Percentiles rank a stretch among this genome's conserved stretches.
Conservation (phyloP, 2,113 vertebrate genomes). For the mouse (Mus musculus) region DNA sequence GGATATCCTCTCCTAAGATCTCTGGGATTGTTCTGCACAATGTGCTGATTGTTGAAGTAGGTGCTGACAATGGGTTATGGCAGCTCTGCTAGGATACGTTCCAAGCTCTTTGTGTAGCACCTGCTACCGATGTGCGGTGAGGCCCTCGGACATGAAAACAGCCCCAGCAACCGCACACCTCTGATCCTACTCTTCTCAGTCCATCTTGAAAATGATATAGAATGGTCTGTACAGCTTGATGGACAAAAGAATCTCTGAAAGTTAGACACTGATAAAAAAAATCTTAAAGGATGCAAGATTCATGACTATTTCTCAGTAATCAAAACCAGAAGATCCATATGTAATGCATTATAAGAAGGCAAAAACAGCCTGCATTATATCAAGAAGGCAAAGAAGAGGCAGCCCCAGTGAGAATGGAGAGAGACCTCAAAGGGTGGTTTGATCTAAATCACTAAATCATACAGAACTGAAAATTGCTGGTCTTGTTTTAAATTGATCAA, state of each 20-base stretch:
- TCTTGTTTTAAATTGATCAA: conserved; percentile 38
- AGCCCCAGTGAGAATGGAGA: background rate
- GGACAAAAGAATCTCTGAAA: background rate
- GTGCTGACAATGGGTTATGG: background rate
- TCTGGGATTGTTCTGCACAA: conserved; percentile 64
- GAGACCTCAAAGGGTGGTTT: background rate
- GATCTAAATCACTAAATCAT: conserved; percentile 12
- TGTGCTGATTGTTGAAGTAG: conserved; percentile 48
- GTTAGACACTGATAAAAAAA: conserved; percentile 4
- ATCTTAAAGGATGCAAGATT: conserved; percentile 19
- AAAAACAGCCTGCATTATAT: background rate
- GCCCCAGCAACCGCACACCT: background rate
- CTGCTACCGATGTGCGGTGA: background rate
- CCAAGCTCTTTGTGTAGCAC: background rate
- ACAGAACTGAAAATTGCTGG: conserved; percentile 9
- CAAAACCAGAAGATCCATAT: background rate
- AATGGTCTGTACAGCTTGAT: background rate
- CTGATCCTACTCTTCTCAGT: background rate
- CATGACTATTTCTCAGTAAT: background rate
- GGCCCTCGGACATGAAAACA: background rate
- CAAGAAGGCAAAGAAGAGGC: background rate
- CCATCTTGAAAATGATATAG: background rate
- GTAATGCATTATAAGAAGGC: background rate
- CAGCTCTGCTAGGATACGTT: background rate
- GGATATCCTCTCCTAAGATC: conserved; percentile 53